These are phyloP conservation scores for Arctia plantaginis DNA, from an alignment of 2,888 invertebrate genomes.

Conservation along the genomic window DNA sequence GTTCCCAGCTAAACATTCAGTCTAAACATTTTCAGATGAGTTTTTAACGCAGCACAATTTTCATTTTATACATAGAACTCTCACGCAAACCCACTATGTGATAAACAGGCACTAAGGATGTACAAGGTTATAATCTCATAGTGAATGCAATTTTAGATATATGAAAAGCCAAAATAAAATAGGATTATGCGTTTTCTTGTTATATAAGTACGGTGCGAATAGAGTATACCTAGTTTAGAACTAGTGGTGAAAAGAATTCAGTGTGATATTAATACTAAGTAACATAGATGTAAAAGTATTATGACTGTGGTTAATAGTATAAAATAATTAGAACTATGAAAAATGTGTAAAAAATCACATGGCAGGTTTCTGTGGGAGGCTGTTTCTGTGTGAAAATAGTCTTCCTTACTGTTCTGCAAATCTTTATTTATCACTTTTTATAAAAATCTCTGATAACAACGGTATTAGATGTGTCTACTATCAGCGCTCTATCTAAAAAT, in stretches of 20 bases:
- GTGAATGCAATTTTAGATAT: background rate
- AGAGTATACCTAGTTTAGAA: background rate
- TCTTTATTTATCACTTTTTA: constrained; percentile 31
- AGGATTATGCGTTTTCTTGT: background rate
- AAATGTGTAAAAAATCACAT: background rate
- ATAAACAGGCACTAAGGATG: background rate
- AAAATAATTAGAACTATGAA: background rate
- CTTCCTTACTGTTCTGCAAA: constrained; percentile 27
- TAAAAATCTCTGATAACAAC: constrained; percentile 49
- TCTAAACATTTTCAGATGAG: constrained; percentile 9
- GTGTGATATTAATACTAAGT: background rate
- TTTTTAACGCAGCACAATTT: constrained; percentile 33
- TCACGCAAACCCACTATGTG: background rate
- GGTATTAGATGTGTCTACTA: constrained; percentile 52
- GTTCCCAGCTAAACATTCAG: constrained; percentile 19
- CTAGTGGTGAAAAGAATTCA: background rate
- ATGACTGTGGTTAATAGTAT: no score
- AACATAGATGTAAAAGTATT: no score
- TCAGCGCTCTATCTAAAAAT: constrained; percentile 60
- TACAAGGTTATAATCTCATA: background rate
- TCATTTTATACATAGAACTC: constrained; percentile 23
- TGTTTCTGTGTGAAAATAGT: constrained; percentile 7
- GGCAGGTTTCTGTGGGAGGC: background rate
- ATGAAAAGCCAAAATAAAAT: background rate
- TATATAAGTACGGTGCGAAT: background rate